These are phyloP conservation scores for Lithobates pipiens DNA, from an alignment of 2,797 vertebrate genomes.

Conservation along the genomic window DNA sequence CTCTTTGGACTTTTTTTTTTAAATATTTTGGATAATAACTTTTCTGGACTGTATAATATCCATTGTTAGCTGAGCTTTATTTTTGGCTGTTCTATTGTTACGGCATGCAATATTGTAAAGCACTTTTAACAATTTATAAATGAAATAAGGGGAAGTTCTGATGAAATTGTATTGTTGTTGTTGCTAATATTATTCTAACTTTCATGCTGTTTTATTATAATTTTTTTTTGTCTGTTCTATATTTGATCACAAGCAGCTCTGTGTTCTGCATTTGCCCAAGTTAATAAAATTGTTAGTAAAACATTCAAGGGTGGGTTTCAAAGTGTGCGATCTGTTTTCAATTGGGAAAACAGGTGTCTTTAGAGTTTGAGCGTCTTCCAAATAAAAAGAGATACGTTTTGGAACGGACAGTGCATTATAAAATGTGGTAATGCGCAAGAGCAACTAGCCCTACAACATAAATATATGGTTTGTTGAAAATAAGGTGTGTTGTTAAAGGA, in stretches of 20 bases:
- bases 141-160: not conserved
- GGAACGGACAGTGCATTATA: conserved; percentile 19
- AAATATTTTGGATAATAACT: conserved; percentile 15
- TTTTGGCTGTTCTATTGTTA: conserved; percentile 3
- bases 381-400: conserved; percentile 48
- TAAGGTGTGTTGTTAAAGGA: conserved; percentile 45
- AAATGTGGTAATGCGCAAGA: conserved; percentile 47
- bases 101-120: not conserved
- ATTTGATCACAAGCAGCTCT: conserved; percentile 13
- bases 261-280: conserved; percentile 35
- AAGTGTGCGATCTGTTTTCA: conserved; percentile 59
- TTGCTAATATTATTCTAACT: conserved; percentile 4
- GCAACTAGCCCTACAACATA: conserved; percentile 4
- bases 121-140: not conserved
- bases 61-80: not conserved
- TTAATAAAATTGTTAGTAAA: conserved; percentile 55
- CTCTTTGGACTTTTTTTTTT: conserved; percentile 22
- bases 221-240: not conserved
- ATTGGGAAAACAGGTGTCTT: conserved; percentile 59
- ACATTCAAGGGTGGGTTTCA: conserved; percentile 50
- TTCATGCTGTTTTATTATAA: not conserved
- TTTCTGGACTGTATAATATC: conserved; percentile 16
- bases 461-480: conserved; percentile 49
- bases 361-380: conserved; percentile 53
- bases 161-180: not conserved